Evolutionary conservation across 1,140 invertebrate genomes (phyloP).

Genomic region (Macrocentrus cingulum): DNA sequence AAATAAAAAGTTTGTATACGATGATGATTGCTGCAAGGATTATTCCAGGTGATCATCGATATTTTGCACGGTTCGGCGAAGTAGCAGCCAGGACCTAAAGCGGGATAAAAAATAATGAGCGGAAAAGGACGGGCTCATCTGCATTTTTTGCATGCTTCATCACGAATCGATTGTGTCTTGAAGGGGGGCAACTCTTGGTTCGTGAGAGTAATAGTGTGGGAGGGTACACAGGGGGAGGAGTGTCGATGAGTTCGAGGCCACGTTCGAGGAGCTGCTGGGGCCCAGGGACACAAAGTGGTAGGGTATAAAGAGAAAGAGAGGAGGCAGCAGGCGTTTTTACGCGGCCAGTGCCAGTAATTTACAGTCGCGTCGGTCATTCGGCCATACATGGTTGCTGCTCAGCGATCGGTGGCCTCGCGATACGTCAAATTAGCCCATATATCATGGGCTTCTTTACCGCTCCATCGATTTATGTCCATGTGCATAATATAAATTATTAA

Average conservation of each 20-base stretch:
- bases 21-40: no score
- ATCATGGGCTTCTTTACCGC: conserved; percentile 56
- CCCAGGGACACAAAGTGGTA: conserved; percentile 40
- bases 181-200: conserved; percentile 1
- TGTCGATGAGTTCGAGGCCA: conserved; percentile 28
- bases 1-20: no score
- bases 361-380: conserved; percentile 54
- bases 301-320: background rate
- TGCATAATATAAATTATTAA: conserved; percentile 61
- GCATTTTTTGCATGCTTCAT: conserved; percentile 26
- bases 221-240: background rate
- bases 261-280: background rate
- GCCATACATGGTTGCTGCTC: conserved; percentile 50
- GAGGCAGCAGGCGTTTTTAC: conserved; percentile 44
- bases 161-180: conserved; percentile 18
- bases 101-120: conserved; percentile 19
- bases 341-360: conserved; percentile 54
- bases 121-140: conserved; percentile 24
- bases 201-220: conserved; percentile 8
- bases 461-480: conserved; percentile 54
- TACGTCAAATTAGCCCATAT: conserved; percentile 59
- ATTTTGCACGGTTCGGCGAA: conserved; percentile 10
- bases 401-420: conserved; percentile 50
- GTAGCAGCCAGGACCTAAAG: background rate
- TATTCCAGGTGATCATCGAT: no score